Percentiles rank a stretch among this genome's conserved stretches.
Conservation (phyloP, 2,888 invertebrate species). For the Lycophotia porphyrea region DNA sequence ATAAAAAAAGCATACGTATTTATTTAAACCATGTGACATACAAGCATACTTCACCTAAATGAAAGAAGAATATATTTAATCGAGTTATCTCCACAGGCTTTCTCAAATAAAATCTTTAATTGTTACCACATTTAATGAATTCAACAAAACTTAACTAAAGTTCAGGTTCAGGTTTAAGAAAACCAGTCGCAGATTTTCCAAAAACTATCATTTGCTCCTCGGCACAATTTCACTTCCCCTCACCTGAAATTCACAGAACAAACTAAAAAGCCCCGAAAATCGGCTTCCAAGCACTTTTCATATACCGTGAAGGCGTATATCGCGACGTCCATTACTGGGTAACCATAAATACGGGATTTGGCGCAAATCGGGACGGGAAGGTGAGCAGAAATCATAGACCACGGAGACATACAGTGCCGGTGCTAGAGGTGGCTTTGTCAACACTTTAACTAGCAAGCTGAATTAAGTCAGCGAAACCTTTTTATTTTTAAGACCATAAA, state of each 20-base stretch:
- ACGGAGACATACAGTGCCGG: neutral
- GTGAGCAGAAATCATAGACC: constrained; percentile 18
- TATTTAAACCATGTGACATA: too few relatives aligned
- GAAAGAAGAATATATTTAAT: too few relatives aligned
- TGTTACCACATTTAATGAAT: neutral
- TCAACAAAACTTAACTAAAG: neutral
- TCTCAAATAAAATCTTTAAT: too few relatives aligned
- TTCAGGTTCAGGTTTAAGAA: neutral
- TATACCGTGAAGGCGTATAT: constrained; percentile 37
- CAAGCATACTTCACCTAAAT: too few relatives aligned
- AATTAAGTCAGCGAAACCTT: neutral
- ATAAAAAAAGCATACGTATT: too few relatives aligned
- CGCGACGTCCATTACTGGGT: constrained; percentile 53
- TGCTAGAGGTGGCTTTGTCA: constrained; percentile 4
- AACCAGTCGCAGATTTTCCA: neutral
- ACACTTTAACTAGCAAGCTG: neutral
- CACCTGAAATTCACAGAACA: constrained; percentile 26
- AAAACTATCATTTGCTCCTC: neutral
- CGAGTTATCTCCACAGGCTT: too few relatives aligned
- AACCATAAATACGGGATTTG: constrained; percentile 56
- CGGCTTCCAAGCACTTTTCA: constrained; percentile 53
- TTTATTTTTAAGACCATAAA: too few relatives aligned
- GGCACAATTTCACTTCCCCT: constrained; percentile 7
- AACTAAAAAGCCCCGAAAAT: constrained; percentile 45
- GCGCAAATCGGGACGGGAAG: constrained; percentile 29